Base-by-base conservation (phyloP, 2,113 vertebrate genomes). In the Eidolon helvum region DNA sequence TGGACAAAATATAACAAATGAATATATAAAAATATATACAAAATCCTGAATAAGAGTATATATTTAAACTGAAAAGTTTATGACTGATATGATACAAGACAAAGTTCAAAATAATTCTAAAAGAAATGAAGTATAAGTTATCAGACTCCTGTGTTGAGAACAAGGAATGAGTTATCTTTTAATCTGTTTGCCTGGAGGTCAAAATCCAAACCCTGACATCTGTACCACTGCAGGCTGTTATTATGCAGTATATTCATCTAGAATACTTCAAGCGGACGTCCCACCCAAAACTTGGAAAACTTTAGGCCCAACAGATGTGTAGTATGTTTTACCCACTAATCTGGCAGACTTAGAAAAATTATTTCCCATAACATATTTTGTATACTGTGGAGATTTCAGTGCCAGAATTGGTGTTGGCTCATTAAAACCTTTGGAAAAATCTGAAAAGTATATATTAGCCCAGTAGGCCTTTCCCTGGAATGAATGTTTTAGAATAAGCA, bases 401-500 rank as follows among this genome's bases (percentile, higher is more conserved):
- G 90, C 87, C 87, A 97, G 68, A 74, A 94, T 75, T 90, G 79
- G 63, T 63, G 69, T 65, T 94, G 92, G 82, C 83, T 95, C 87
- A 95, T 91, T 93, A 89, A 78, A 61, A 87, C 40, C 68, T 78
- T 57, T 68, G 80, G 93, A 83, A 96, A 97, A 83, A 92, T 72
- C 48, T 95, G 92, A 71, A 82, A 92, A 91, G 78, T 96, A 77
- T 77, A 19, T 89, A 95, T 94, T 96, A 85, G 53, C n/a, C 53
- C 50, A 88, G 33, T 19, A 95, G 45, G 84, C 69, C 61, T 90
- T 97, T 87, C 91, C 45, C 38, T 87, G 88, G 84, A 92, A 92
- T 87, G 57, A 94, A 68, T 83, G 84, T 80, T 55, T 95, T 43
- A 78, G 75, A 87, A 97, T 74, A 95, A 96, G 75, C 80, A 95